Percentiles rank a stretch among this genome's conserved stretches.
Evolutionary conservation across 2,797 vertebrate species (phyloP).

Genomic region (Podarcis siculus): DNA sequence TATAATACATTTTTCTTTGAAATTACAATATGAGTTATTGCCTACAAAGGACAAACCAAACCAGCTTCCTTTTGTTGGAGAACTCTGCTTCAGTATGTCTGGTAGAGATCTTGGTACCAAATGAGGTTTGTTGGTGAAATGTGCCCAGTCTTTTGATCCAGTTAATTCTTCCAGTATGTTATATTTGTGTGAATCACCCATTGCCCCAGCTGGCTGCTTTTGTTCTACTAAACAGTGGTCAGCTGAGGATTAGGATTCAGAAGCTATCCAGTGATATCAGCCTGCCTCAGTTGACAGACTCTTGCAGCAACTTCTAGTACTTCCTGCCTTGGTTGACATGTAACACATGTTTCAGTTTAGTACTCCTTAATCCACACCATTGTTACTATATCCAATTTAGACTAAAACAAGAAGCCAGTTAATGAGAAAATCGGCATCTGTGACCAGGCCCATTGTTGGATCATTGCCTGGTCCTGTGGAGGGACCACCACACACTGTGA

Average conservation of each 20-base stretch:
- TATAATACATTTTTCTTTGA: neutral
- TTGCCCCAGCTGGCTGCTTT: neutral
- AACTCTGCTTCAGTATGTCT: neutral
- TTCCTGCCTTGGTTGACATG: neutral
- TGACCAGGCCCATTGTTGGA: neutral
- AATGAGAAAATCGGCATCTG: neutral
- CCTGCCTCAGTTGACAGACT: neutral
- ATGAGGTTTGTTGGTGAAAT: rapidly evolving
- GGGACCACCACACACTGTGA: neutral
- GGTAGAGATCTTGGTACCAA: neutral
- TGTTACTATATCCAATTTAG: neutral
- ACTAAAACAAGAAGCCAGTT: neutral
- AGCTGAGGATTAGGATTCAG: neutral
- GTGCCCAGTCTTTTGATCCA: rapidly evolving
- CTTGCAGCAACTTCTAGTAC: neutral
- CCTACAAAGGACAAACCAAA: neutral
- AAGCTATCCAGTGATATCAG: neutral
- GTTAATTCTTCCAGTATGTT: neutral
- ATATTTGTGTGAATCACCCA: neutral
- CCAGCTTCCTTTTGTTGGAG: neutral
- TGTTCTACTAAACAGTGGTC: neutral
- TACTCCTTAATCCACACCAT: neutral
- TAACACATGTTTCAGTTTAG: neutral
- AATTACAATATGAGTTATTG: neutral
- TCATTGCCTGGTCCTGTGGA: neutral